Conservation (phyloP, 2,113 vertebrate genomes). For the Elaphurus davidianus region DNA sequence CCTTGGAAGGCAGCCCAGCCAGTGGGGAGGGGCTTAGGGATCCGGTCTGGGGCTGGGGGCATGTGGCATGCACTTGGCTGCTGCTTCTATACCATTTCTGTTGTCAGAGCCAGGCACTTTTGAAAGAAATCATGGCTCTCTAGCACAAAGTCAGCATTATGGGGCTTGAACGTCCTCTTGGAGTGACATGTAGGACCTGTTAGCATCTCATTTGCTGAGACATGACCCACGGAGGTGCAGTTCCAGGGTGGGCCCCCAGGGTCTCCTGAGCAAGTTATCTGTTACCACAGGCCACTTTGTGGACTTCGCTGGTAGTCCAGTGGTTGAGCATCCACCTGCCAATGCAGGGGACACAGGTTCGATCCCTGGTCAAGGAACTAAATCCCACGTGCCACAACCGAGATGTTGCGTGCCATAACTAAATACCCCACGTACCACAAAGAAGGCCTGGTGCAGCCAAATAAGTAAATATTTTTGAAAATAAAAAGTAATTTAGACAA, state of each 20-base stretch:
- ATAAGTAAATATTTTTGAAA: neutral
- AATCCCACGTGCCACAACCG: neutral
- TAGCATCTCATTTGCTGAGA: neutral
- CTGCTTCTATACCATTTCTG: neutral
- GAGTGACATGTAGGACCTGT: neutral
- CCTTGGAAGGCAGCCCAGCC: neutral
- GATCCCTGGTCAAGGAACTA: neutral
- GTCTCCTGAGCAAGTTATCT: neutral
- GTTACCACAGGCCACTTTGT: neutral
- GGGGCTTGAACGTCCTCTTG: neutral
- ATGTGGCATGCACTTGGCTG: rapidly evolving
- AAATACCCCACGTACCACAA: neutral
- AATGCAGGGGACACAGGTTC: neutral
- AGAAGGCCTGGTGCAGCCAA: neutral
- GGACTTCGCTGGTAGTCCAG: neutral
- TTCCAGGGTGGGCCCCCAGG: neutral
- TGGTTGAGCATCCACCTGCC: neutral
- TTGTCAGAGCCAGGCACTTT: neutral
- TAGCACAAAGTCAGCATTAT: neutral
- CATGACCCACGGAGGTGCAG: neutral
- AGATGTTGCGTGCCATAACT: rapidly evolving
- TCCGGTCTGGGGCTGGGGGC: neutral
- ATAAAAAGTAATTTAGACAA: neutral
- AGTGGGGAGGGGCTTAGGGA: neutral
- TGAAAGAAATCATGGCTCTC: neutral